Base-by-base conservation (phyloP, 1,140 invertebrate genomes). In the Nephila pilipes region DNA sequence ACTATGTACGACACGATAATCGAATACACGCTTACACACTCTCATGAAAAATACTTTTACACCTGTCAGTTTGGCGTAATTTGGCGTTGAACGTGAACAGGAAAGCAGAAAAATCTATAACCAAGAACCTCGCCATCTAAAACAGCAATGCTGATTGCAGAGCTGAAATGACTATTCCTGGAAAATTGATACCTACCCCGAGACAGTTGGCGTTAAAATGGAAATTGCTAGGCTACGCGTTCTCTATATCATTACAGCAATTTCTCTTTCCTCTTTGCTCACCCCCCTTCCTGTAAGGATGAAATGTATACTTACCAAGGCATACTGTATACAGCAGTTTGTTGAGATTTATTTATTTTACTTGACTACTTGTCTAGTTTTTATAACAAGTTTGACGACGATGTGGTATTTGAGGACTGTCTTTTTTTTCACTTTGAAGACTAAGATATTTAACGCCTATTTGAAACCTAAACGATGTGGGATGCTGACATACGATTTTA, bases 101-200 rank as follows among this genome's bases (percentile, higher is more conserved):
- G 32, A 36, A 25, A 55, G n/a, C 54, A 85, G 46, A 58, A 87
- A 87, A 87, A 87, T 87, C 85, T 60, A 60, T 54, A 87, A 87
- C 85, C 46, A 55, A 22, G 54, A 55, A 54, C n/a, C 12, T 25
- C 46, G 32, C 58, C 55, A 22, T 29, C 58, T 12, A 20, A 20
- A 46, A 54, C 46, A 83, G 36, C 80, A 58, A 87, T 60, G 54
- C 22, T 87, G 57, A 60, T 36, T 29, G 85, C 55, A 60, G 57
- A 87, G 25, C 85, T 85, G n/a, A 85, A 85, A 87, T 60, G 55
- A 25, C 22, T 25, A 36, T 87, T 87, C 58, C 29, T n/a, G 36
- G 90, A 81, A 91, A 91, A 91, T 91, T 91, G 90, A 85, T 85
- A 91, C 90, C 80, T 91, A 63, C 65, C 58, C 63, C 20, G n/a